Evolutionary conservation across 2,797 vertebrate species (phyloP).

Genomic region (Euphonia xanthogaster): DNA sequence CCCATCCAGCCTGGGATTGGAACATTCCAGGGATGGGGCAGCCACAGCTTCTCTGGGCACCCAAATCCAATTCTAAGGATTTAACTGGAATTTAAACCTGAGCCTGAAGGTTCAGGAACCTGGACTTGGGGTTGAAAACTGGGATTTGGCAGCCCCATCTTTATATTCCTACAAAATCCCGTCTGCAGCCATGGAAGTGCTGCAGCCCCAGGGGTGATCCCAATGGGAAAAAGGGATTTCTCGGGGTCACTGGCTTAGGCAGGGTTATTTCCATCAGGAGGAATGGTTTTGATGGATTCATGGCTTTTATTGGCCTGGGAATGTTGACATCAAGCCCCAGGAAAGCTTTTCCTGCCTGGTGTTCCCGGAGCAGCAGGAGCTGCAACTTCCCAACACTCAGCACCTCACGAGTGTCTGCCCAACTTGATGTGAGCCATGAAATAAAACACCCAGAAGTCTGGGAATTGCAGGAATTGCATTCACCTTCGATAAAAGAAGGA

Average conservation of each 20-base stretch:
- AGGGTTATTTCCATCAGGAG: neutral
- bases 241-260: fast-evolving
- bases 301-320: neutral
- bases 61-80: neutral
- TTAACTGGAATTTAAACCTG: neutral
- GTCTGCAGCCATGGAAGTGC: fast-evolving
- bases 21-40: neutral
- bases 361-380: neutral
- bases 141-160: neutral
- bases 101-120: neutral
- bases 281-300: neutral
- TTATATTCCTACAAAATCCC: neutral
- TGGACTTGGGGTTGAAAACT: neutral
- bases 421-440: neutral
- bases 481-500: fast-evolving
- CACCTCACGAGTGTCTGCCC: fast-evolving
- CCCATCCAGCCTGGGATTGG: fast-evolving
- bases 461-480: fast-evolving
- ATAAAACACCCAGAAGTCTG: fast-evolving
- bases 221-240: neutral
- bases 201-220: fast-evolving
- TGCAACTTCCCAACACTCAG: neutral
- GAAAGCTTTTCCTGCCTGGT: neutral
- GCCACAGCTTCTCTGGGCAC: neutral
- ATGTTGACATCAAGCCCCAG: neutral